phyloP scores from a whole-genome alignment of 2,888 invertebrate species.

The Junonia oenone region DNA sequence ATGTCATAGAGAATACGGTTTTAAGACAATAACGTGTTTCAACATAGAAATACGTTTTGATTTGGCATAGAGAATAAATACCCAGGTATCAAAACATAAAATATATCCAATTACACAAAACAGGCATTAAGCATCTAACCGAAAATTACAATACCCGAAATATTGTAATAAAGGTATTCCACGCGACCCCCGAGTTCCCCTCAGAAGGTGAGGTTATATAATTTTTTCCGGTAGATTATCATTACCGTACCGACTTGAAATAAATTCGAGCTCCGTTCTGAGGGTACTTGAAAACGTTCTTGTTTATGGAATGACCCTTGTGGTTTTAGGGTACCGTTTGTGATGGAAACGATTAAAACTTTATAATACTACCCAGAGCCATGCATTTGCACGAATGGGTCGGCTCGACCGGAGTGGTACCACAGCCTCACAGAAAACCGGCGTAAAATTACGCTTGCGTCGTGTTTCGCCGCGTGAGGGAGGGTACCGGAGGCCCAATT shows the following conservation, averaged over 20 bases:
- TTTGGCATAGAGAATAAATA: too few relatives aligned
- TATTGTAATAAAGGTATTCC: neutral
- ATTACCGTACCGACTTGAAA: conserved; percentile 35
- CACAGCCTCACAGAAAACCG: too few relatives aligned
- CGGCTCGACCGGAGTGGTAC: too few relatives aligned
- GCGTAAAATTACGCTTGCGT: too few relatives aligned
- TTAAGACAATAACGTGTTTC: too few relatives aligned
- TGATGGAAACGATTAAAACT: neutral
- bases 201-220: conserved; percentile 8
- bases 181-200: neutral
- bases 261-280: conserved; percentile 35
- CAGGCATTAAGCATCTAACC: neutral
- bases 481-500: too few relatives aligned
- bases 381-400: too few relatives aligned
- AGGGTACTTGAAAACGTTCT: conserved; percentile 35
- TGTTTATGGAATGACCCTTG: conserved; percentile 37
- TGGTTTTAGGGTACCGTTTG: conserved; percentile 15
- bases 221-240: conserved; percentile 35
- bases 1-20: too few relatives aligned
- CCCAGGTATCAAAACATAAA: neutral
- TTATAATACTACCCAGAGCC: too few relatives aligned
- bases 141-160: neutral
- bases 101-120: neutral
- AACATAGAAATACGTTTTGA: too few relatives aligned
- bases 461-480: too few relatives aligned